Percentiles rank a stretch among this genome's conserved stretches.
phyloP scores from a whole-genome alignment of 2,888 invertebrate genomes.

The Cephus sareptanus region DNA sequence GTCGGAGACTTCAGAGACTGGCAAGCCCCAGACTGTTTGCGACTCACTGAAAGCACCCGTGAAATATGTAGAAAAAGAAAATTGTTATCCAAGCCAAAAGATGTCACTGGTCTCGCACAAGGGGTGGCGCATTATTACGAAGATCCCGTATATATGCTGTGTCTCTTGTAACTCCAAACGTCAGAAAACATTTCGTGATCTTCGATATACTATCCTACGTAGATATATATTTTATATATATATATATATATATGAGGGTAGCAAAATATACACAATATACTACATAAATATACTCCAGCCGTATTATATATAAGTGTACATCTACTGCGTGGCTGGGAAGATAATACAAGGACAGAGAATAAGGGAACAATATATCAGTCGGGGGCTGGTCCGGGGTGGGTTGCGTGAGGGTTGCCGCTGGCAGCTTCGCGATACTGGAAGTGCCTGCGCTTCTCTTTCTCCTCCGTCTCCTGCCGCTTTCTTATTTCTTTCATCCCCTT shows the following conservation, averaged over 20 bases:
- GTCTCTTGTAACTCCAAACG: slow-evolving; percentile 46
- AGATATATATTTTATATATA: neutral
- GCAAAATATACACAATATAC: neutral
- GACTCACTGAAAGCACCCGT: neutral
- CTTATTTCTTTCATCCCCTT: slow-evolving; percentile 2
- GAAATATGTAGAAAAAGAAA: slow-evolving; percentile 41
- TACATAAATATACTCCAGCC: neutral
- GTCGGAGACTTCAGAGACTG: neutral
- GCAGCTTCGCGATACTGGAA: slow-evolving; percentile 15
- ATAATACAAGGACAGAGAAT: slow-evolving; percentile 37
- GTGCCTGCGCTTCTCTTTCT: slow-evolving; percentile 18
- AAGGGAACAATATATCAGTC: slow-evolving; percentile 53
- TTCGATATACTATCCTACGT: neutral
- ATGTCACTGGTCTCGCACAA: slow-evolving; percentile 30
- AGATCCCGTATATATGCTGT: slow-evolving; percentile 37
- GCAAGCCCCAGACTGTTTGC: neutral
- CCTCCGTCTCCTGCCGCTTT: slow-evolving; percentile 5
- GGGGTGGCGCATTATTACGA: slow-evolving; percentile 47
- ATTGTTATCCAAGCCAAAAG: slow-evolving; percentile 35
- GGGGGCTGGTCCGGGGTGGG: slow-evolving; percentile 34
- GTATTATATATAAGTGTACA: neutral
- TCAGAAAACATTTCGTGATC: neutral
- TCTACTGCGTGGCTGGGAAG: slow-evolving; percentile 14
- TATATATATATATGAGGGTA: neutral
- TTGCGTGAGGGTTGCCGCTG: neutral